A percentile compares a stretch with the other conserved stretches of the same genome.
These are phyloP conservation scores for Parotia lawesii DNA, from an alignment of 2,113 vertebrate genomes.

Conservation along the genomic window DNA sequence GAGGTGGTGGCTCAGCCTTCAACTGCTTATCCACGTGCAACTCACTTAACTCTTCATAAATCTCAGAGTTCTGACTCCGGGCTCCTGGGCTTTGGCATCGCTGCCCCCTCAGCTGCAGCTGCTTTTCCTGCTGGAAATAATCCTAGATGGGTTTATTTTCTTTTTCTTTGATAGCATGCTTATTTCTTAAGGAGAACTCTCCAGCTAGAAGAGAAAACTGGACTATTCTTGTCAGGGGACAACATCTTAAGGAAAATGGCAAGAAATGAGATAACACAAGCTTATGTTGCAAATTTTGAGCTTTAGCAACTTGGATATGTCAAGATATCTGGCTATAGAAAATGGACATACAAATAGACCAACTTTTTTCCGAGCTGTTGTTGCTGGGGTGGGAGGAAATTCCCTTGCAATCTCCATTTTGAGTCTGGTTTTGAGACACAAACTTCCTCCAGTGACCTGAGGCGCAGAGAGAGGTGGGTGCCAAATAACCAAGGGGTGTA, in stretches of 20 bases:
- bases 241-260: neutral
- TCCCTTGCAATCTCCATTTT: neutral
- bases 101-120: constrained; percentile 59
- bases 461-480: fast-evolving
- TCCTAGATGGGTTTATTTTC: constrained; percentile 61
- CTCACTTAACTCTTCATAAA: constrained; percentile 71
- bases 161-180: constrained; percentile 29
- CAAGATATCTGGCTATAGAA: neutral
- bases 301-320: neutral
- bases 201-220: constrained; percentile 27
- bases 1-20: constrained; percentile 53
- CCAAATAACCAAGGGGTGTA: neutral
- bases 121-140: constrained; percentile 70
- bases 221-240: neutral
- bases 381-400: neutral
- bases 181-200: constrained; percentile 17
- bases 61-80: constrained; percentile 66
- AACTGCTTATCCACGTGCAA: constrained; percentile 63
- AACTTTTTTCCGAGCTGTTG: neutral
- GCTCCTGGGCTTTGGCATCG: constrained; percentile 58
- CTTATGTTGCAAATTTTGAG: neutral
- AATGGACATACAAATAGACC: neutral
- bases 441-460: neutral
- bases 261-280: neutral
- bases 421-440: neutral